Conservation (phyloP, 2,888 invertebrate genomes). For the Cryptus viduatorius region DNA sequence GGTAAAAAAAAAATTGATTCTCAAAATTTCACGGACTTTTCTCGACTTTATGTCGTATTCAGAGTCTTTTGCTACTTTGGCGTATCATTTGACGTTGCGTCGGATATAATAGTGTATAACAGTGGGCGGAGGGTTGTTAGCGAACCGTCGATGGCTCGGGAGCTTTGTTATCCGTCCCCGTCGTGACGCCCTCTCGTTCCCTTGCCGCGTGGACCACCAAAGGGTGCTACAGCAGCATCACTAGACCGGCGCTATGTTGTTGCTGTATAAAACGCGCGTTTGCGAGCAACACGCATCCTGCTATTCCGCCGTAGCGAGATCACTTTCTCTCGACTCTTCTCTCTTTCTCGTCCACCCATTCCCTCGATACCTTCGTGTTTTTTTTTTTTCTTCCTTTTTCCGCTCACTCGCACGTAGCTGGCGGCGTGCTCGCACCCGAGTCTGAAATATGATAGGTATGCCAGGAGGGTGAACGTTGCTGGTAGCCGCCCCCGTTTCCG, state of each 20-base stretch:
- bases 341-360: conserved; percentile 50
- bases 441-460: conserved; percentile 82
- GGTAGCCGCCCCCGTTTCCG: conserved; percentile 70
- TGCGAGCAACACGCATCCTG: conserved; percentile 76
- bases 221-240: conserved; percentile 74
- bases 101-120: conserved; percentile 58
- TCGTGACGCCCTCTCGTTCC: conserved; percentile 56
- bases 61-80: conserved; percentile 45
- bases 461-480: conserved; percentile 66
- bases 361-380: conserved; percentile 56
- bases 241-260: conserved; percentile 72
- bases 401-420: conserved; percentile 55
- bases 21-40: conserved; percentile 20
- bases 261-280: conserved; percentile 80
- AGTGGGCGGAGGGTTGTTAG: conserved; percentile 80
- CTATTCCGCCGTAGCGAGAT: conserved; percentile 51
- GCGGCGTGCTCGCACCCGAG: conserved; percentile 68
- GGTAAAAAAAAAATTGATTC: background rate
- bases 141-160: conserved; percentile 79
- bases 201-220: conserved; percentile 67
- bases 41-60: background rate
- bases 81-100: conserved; percentile 52
- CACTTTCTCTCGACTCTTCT: conserved; percentile 40
- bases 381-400: conserved; percentile 64
- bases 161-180: conserved; percentile 79